These are phyloP conservation scores for Lanius ludovicianus DNA, from an alignment of 2,113 vertebrate species.

Conservation along the genomic window DNA sequence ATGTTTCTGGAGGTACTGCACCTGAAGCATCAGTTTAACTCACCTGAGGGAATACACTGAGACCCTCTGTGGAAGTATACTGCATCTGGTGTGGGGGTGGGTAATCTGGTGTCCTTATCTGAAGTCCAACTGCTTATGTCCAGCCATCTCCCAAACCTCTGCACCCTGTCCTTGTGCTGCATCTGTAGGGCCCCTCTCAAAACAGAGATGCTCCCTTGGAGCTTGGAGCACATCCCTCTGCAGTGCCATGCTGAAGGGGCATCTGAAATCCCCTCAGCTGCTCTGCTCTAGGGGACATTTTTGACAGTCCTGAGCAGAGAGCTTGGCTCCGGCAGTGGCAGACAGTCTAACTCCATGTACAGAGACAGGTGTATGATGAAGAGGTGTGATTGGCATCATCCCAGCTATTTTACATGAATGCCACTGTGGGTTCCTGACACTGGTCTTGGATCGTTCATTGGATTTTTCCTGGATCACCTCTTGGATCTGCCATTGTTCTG, in stretches of 20 bases:
- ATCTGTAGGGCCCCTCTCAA: neutral
- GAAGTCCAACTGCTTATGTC: neutral
- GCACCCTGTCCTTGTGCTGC: neutral
- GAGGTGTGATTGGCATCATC: neutral
- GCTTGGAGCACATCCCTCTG: neutral
- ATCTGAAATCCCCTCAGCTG: neutral
- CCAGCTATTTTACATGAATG: neutral
- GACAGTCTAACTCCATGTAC: neutral
- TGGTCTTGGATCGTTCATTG: neutral
- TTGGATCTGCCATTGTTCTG: neutral
- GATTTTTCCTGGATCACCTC: neutral
- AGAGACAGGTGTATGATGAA: neutral
- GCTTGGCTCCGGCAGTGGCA: neutral
- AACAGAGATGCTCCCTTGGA: neutral
- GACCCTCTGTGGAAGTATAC: neutral
- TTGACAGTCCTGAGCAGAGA: neutral
- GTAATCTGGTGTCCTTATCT: neutral
- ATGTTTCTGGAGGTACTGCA: neutral
- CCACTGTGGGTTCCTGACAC: neutral
- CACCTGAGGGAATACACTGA: neutral
- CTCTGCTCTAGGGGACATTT: neutral
- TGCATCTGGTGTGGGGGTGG: neutral
- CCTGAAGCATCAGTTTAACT: neutral
- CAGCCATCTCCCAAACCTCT: neutral
- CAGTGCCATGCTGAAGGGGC: neutral